phyloP scores from a whole-genome alignment of 1,140 invertebrate genomes.

The Colletes latitarsis region DNA sequence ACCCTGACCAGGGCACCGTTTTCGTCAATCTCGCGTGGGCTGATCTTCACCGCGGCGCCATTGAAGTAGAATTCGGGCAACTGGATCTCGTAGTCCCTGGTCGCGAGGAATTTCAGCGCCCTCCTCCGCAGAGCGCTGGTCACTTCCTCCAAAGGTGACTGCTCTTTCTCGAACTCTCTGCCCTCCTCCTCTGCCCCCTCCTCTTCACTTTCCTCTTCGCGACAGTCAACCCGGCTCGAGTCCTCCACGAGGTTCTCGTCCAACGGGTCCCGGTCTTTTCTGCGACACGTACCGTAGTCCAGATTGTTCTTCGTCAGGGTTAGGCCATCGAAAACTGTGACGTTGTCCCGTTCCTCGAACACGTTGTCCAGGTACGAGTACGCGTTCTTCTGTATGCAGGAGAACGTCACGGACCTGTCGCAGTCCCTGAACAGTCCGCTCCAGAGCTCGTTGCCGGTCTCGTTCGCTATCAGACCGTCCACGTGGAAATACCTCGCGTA shows the following conservation, averaged over 20 bases:
- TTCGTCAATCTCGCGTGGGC: slow-evolving; percentile 86
- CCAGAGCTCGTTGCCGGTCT: slow-evolving; percentile 86
- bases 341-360: slow-evolving; percentile 84
- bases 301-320: slow-evolving; percentile 86
- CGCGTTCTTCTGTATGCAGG: slow-evolving; percentile 89
- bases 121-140: slow-evolving; percentile 86
- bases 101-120: slow-evolving; percentile 87
- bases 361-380: slow-evolving; percentile 86
- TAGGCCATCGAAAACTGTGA: slow-evolving; percentile 86
- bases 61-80: slow-evolving; percentile 87
- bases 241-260: slow-evolving; percentile 74
- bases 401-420: slow-evolving; percentile 83
- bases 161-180: slow-evolving; percentile 73
- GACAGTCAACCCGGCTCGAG: slow-evolving; percentile 53
- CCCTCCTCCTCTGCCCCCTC: slow-evolving; percentile 59
- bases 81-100: slow-evolving; percentile 87
- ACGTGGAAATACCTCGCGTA: slow-evolving; percentile 67
- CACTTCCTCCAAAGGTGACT: slow-evolving; percentile 86
- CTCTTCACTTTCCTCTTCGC: slow-evolving; percentile 68
- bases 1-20: slow-evolving; percentile 87
- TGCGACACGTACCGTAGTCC: slow-evolving; percentile 81
- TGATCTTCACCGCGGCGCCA: slow-evolving; percentile 86
- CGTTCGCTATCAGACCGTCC: slow-evolving; percentile 58
- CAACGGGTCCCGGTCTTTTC: slow-evolving; percentile 68
- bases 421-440: slow-evolving; percentile 87